A percentile compares a stretch with the other conserved stretches of the same genome.
These are phyloP conservation scores for Vireo griseus DNA, from an alignment of 2,797 vertebrate genomes.

Conservation along the genomic window DNA sequence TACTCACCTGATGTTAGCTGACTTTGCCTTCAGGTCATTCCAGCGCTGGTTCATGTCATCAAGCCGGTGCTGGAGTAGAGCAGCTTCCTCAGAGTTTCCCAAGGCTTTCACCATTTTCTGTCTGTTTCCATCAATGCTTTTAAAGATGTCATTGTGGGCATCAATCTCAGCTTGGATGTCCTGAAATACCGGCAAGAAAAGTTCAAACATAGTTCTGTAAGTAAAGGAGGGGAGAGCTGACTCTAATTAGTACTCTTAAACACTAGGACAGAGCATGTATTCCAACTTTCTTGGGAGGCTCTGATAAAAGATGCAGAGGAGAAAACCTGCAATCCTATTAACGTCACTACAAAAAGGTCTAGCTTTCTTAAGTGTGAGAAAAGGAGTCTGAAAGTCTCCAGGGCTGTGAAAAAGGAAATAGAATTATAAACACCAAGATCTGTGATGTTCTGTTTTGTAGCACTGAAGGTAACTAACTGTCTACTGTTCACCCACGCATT, in stretches of 20 bases:
- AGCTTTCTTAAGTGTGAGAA: not conserved
- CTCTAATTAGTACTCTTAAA: not conserved
- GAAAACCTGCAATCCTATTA: not conserved
- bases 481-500: not conserved
- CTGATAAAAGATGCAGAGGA: not conserved
- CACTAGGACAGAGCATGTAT: not conserved
- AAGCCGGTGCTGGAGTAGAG: constrained; percentile 91
- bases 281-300: not conserved
- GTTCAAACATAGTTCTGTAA: not conserved
- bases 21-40: constrained; percentile 93
- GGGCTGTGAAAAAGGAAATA: not conserved
- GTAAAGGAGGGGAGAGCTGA: not conserved
- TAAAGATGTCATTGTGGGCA: constrained; percentile 98
- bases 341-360: not conserved
- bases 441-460: not conserved
- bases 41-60: constrained; percentile 99
- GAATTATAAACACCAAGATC: not conserved
- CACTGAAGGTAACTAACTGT: not conserved
- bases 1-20: constrained; percentile 89
- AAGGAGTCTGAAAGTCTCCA: not conserved
- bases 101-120: constrained; percentile 96
- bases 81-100: constrained; percentile 91
- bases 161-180: constrained; percentile 99
- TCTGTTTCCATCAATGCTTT: constrained; percentile 92
- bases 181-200: constrained; percentile 70